Base-by-base conservation (phyloP, 2,888 invertebrate genomes). In the Trilocha varians region DNA sequence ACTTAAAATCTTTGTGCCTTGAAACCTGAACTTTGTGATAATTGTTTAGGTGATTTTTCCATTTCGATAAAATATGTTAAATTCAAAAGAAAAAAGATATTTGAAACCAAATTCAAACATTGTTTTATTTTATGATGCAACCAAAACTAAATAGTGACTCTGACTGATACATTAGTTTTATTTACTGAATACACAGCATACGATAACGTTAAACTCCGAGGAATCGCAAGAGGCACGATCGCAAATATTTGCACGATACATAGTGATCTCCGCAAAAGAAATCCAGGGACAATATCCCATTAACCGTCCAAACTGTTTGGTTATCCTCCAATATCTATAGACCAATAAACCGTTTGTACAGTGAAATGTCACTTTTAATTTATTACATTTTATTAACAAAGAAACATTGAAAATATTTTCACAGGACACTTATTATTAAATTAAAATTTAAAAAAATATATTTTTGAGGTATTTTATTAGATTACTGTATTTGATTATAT, bases 171-270 rank as follows among this genome's bases (percentile, higher is more conserved):
- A 39, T 38, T 16, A 15, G 14, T n/a, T 16, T 38, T 15, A 15
- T 11, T 17, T 13, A 9, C 11, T 13, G 3, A 14, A 36, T 15
- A 36, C 36, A 36, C 16, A 36, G 16, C 16, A 16, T 14, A 36
- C 4, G 11, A 38, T 40, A 49, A 45, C 48, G 53, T 57, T 67
- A 72, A 78, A 58, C 68, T 69, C 49, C 35, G 14, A 18, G 34
- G 51, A 50, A 38, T 43, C 46, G 46, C 55, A 53, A 36, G 40
- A 48, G 55, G 70, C 80, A 80, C 78, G 82, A 71, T 52, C 59
- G 49, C 61, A 70, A 74, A 71, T 46, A 70, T 62, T 63, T 56
- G 59, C 48, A 46, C 54, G 53, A 48, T 48, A 44, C 51, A 40
- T 42, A 44, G 41, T 41, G 57, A 59, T 58, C 53, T 54, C 40